Evolutionary conservation across 2,888 invertebrate genomes (phyloP), one percentile per base, ranked within the genome.

Genomic region (Baronia brevicornis): DNA sequence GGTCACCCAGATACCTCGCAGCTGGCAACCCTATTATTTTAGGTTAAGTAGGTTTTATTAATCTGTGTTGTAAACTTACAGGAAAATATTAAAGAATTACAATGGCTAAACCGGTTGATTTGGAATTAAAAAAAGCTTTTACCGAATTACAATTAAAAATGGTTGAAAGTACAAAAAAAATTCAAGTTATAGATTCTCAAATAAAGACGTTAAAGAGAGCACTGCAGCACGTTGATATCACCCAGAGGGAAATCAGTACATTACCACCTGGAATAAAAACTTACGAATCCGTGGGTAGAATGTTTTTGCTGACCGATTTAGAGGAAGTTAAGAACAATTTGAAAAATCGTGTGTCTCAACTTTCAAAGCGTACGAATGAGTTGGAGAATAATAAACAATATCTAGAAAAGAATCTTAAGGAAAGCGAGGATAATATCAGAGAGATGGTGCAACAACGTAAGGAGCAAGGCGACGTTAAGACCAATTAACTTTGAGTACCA

Each of bases 201-300:
- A 91, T 94, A 42, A 90, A 90, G 22, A 86, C 87, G 6, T 65
- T 92, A 24, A 89, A 88, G 51, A 84, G 90, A 38, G 85, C 86
- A 28, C 89, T 91, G 51, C 87, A 89, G 42, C 91, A 91, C 59
- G 88, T 92, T 33, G 86, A 89, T 42, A 75, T 93, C 28, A 95
- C 94, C 18, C 88, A 90, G 51, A 84, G 86, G 48, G 90, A 90
- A 63, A 84, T 90, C 32, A 67, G 64, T 36, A 61, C 84, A 5
- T 74, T 94, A 39, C 88, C 90, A 28, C 64, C 84, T 35, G 86
- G 80, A 9, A 91, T 91, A 1, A 90, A 86, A 53, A 91, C 91
- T 1, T 95, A 92, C 57, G 92, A 94, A 74, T 89, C 92, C 12
- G 88, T 95, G 2, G 95, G 95, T 4, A 65, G 95, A 64, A 94